phyloP scores from a whole-genome alignment of 2,888 invertebrate genomes.

The Caenorhabditis sp. region DNA sequence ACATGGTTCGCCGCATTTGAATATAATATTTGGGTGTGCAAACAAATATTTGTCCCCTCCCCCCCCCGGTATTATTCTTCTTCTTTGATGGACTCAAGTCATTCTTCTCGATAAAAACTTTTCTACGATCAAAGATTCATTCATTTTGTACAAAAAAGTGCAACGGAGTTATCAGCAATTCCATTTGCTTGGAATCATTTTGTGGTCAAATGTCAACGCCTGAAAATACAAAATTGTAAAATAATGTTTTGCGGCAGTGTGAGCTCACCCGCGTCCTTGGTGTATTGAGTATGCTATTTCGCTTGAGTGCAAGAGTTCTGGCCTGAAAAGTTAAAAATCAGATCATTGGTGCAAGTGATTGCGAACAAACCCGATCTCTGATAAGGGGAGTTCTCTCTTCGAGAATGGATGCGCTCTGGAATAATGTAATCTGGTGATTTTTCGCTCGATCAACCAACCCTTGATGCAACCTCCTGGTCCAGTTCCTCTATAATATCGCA shows the following conservation, averaged over 20 bases:
- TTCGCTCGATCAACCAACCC: slow-evolving; percentile 22
- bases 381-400: slow-evolving; percentile 27
- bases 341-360: background rate
- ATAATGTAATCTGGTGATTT: background rate
- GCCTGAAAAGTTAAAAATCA: slow-evolving; percentile 22
- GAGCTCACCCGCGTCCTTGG: slow-evolving; percentile 38
- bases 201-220: slow-evolving; percentile 40
- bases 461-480: slow-evolving; percentile 58
- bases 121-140: slow-evolving; percentile 24
- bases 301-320: slow-evolving; percentile 23
- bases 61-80: slow-evolving; percentile 8
- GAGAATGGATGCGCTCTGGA: slow-evolving; percentile 25
- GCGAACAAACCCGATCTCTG: slow-evolving; percentile 19
- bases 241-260: background rate
- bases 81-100: slow-evolving; percentile 19
- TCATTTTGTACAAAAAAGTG: slow-evolving; percentile 30
- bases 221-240: slow-evolving; percentile 16
- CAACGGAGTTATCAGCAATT: slow-evolving; percentile 34
- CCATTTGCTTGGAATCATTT: slow-evolving; percentile 32
- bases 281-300: slow-evolving; percentile 46
- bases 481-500: slow-evolving; percentile 61
- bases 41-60: slow-evolving; percentile 41
- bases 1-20: slow-evolving; percentile 55
- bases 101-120: slow-evolving; percentile 2
- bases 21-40: slow-evolving; percentile 47